Conservation (phyloP, 1,140 invertebrate genomes). For the Solenopsis fugax region DNA sequence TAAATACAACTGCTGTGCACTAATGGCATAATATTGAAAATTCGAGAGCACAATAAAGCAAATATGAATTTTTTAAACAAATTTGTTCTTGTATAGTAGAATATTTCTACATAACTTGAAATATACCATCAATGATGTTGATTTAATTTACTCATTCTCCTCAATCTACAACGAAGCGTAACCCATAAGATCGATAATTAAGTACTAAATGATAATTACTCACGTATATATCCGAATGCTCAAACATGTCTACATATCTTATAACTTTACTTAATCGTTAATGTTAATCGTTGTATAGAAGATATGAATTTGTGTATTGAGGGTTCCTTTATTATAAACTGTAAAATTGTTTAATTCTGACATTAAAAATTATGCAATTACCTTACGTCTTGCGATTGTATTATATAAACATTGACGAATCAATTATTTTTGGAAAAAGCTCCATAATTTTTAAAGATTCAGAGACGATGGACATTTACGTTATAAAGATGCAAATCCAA, state of each 20-base stretch:
- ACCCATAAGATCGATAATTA: too few species aligned
- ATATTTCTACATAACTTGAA: neutral
- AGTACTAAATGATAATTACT: too few species aligned
- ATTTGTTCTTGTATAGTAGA: neutral
- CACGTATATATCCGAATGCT: too few species aligned
- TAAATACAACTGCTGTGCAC: neutral
- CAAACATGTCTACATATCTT: too few species aligned
- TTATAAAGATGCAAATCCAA: neutral
- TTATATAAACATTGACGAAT: neutral
- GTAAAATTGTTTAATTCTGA: neutral
- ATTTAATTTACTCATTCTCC: neutral
- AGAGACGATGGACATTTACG: neutral
- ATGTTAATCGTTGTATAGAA: neutral
- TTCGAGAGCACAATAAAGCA: neutral
- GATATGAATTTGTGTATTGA: neutral
- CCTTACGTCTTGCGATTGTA: too few species aligned
- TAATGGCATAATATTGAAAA: neutral
- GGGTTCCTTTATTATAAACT: too few species aligned
- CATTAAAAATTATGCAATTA: slow-evolving; percentile 11
- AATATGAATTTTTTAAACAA: neutral
- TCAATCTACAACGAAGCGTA: neutral
- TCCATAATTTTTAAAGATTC: neutral
- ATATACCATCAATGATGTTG: neutral
- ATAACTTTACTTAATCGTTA: too few species aligned
- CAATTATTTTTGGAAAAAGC: neutral